phyloP scores from a whole-genome alignment of 2,797 vertebrate genomes.

The Epinephelus coioides region DNA sequence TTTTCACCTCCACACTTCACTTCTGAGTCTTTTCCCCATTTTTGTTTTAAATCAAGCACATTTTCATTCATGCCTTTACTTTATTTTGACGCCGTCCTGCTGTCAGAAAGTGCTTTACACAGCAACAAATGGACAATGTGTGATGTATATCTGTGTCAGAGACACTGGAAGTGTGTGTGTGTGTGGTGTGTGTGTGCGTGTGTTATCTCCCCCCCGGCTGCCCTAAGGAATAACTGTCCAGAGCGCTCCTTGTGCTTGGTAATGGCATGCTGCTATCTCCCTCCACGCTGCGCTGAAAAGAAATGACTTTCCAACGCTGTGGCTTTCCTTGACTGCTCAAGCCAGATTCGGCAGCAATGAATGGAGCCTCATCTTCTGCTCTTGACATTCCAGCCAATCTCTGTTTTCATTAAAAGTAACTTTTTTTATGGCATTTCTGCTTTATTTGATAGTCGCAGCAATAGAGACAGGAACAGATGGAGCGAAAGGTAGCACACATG shows the following conservation, averaged over 20 bases:
- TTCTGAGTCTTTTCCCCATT: not conserved
- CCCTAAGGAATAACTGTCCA: constrained; percentile 72
- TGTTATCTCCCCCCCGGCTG: constrained; percentile 49
- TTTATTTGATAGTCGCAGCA: constrained; percentile 37
- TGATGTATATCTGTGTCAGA: not conserved
- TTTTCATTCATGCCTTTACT: constrained; percentile 48
- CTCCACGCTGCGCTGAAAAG: constrained; percentile 55
- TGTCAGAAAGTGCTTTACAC: constrained; percentile 50
- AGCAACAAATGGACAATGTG: constrained; percentile 45
- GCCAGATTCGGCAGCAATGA: constrained; percentile 63
- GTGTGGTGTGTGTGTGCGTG: constrained; percentile 14
- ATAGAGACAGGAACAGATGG: not conserved
- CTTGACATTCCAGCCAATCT: constrained; percentile 51
- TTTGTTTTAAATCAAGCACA: constrained; percentile 30
- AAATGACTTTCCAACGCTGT: constrained; percentile 73
- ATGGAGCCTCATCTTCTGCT: constrained; percentile 36
- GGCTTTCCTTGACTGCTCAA: constrained; percentile 75
- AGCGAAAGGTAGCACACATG: not conserved
- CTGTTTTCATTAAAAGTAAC: constrained; percentile 54
- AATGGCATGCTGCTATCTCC: constrained; percentile 77
- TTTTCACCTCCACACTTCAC: constrained; percentile 4
- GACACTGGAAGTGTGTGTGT: constrained; percentile 23
- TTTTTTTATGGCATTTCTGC: constrained; percentile 27
- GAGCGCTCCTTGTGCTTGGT: constrained; percentile 60
- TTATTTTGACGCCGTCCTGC: constrained; percentile 36